Base-by-base conservation (phyloP, 2,113 vertebrate species). In the Chloropsis hardwickii region DNA sequence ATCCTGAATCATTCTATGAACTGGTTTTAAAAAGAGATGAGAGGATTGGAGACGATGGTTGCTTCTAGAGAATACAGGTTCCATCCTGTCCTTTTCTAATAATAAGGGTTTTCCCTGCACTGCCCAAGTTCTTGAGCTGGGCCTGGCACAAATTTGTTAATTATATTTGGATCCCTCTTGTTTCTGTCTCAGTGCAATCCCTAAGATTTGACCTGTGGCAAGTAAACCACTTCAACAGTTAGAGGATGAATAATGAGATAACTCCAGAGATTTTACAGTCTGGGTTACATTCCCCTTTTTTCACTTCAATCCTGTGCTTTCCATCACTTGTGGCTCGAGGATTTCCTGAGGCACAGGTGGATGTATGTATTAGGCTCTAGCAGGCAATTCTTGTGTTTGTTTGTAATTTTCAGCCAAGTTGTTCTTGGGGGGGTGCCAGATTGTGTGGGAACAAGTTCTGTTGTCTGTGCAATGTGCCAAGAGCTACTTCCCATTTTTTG, bases 361-460 rank as follows among this genome's bases (percentile, higher is more conserved):
- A 24, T 24, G 0, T 1, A 13, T 16, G 1, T 3, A 2, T 29
- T 3, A 27, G 48, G 7, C 16, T 86, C 16, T 6, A 23, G 39
- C 14, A 53, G 28, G 25, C 11, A 72, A 66, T 65, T 48, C 40
- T 64, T 29, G 12, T 3, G 3, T 5, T 17, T 39, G 20, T 44
- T 85, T 81, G 40, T 16, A 6, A 15, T 70, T 65, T 61, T 27
- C 39, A 65, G 39, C 28, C 65, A 6, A 35, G 19, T 10, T 60
- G 27, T 31, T 20, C 23, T 35, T 33, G 23, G 5, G 6, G 8
- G n/a, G 14, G 17, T 19, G 53, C 24, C 62, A 33, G 14, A 22
- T 20, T 35, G 22, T 19, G 44, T 27, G 53, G 27, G 16, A 47
- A 19, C 27, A 22, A 28, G 4, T n/a, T 64, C n/a, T 61, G n/a